Evolutionary conservation across 1,140 invertebrate genomes (phyloP), one percentile per base, ranked within the genome.

Genomic region (Bombyx mori): DNA sequence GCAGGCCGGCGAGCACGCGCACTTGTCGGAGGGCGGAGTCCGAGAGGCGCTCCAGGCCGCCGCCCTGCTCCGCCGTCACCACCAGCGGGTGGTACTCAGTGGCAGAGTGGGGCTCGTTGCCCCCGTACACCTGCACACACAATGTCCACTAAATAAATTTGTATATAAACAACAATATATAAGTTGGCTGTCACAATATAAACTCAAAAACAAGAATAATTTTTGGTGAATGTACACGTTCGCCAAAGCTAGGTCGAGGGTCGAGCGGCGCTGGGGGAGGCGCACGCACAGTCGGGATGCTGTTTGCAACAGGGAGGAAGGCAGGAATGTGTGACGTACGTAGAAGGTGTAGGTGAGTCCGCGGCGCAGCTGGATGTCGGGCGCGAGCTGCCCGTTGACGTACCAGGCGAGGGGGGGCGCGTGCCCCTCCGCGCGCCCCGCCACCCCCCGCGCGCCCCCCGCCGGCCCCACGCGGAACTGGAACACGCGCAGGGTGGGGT

Each of bases 11-110:
- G 43, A 47, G 49, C 35, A 47, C 9, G 6, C n/a, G 79, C 92
- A 92, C 91, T 6, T 8, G 8, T 57, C 90, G 91, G 75, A 94
- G 92, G 43, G 93, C 92, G 4, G 89, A 90, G 73, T 95, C 94
- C 12, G 89, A 90, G 1, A 95, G 86, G 44, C 92, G 89, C 70
- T 95, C 94, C 59, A 93, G 94, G 0, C 95, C 96, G 48, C 96
- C 96, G 65, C 92, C 91, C 1, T 93, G 91, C 75, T 97, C 95
- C 73, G 95, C 93, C 3, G 96, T 97, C 58, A 99, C 94, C 51
- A 98, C 96, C 44, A 99, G 88, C 7, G 97, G 97, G 89, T 99
- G 97, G 86, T 98, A 98, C 73, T 92, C 91, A 52, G 94, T 92
- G 0, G 95, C 89, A 62, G 94, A 96, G 74, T 97, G 94, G 4